These are phyloP conservation scores for Cynaeus angustus DNA, from an alignment of 2,888 invertebrate species.

Conservation along the genomic window DNA sequence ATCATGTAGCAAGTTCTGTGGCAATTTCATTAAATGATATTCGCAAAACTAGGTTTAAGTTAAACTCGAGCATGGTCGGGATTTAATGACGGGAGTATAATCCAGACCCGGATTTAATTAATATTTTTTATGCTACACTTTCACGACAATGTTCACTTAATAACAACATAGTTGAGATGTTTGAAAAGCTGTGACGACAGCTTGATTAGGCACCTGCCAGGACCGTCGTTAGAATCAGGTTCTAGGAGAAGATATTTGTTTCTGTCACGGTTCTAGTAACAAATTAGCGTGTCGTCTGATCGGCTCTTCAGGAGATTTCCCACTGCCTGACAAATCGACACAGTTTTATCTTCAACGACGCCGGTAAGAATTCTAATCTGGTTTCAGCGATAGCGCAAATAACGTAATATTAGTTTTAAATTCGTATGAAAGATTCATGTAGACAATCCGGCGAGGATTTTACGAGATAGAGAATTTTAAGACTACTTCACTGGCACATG, in stretches of 20 bases:
- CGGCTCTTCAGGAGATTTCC: neutral
- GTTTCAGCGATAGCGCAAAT: neutral
- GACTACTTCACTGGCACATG: conserved; percentile 1
- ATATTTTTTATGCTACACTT: conserved; percentile 22
- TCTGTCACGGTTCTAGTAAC: conserved; percentile 22
- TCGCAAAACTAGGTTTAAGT: conserved; percentile 37
- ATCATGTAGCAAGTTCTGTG: conserved; percentile 38
- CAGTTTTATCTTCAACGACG: too few species aligned
- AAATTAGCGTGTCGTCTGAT: conserved; percentile 16
- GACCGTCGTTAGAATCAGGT: conserved; percentile 30
- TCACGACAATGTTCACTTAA: conserved; percentile 17
- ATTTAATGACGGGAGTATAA: conserved; percentile 37
- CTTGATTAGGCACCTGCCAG: conserved; percentile 33
- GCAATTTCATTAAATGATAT: conserved; percentile 40
- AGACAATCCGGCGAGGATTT: neutral
- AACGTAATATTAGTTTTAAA: neutral
- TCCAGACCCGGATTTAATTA: conserved; percentile 36
- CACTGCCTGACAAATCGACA: too few species aligned
- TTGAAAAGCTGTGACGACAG: conserved; percentile 32
- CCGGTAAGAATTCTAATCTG: conserved; percentile 7
- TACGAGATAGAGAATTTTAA: conserved; percentile 4
- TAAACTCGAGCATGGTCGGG: conserved; percentile 33
- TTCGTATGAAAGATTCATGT: conserved; percentile 5
- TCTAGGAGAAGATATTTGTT: conserved; percentile 26
- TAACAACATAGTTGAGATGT: conserved; percentile 34